Evolutionary conservation across 2,113 vertebrate species (phyloP).

Genomic region (Spea bombifrons): DNA sequence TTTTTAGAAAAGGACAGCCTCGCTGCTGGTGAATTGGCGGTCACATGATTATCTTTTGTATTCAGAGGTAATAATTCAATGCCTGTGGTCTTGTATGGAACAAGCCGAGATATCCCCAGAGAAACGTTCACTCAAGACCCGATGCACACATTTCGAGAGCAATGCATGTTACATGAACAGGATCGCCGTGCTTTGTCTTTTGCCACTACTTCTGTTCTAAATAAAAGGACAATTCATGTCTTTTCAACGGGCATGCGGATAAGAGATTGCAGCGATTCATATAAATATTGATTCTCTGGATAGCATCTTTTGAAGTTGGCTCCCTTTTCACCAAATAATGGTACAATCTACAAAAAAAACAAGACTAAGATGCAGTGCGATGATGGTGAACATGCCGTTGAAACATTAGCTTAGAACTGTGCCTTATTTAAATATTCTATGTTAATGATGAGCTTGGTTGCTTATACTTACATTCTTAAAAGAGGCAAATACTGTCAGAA

Average conservation of each 20-base stretch:
- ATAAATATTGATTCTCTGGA: constrained; percentile 87
- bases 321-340: constrained; percentile 65
- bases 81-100: constrained; percentile 76
- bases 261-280: constrained; percentile 99
- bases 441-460: neutral
- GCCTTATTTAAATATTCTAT: neutral
- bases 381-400: constrained; percentile 3
- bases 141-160: constrained; percentile 77
- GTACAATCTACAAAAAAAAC: constrained; percentile 56
- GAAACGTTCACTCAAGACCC: constrained; percentile 73
- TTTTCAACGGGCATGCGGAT: constrained; percentile 74
- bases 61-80: constrained; percentile 90
- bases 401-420: neutral
- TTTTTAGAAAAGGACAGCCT: constrained; percentile 62
- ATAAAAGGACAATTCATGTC: constrained; percentile 83
- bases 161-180: constrained; percentile 83
- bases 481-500: neutral
- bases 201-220: constrained; percentile 80
- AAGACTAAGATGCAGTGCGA: constrained; percentile 25
- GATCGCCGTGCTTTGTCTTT: constrained; percentile 83
- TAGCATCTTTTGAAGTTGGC: constrained; percentile 84
- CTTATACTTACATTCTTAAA: neutral
- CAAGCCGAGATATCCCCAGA: constrained; percentile 77
- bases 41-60: constrained; percentile 90
- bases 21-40: constrained; percentile 68